Base-by-base conservation (phyloP, 1,140 invertebrate genomes). In the Rhopalosiphum maidis region DNA sequence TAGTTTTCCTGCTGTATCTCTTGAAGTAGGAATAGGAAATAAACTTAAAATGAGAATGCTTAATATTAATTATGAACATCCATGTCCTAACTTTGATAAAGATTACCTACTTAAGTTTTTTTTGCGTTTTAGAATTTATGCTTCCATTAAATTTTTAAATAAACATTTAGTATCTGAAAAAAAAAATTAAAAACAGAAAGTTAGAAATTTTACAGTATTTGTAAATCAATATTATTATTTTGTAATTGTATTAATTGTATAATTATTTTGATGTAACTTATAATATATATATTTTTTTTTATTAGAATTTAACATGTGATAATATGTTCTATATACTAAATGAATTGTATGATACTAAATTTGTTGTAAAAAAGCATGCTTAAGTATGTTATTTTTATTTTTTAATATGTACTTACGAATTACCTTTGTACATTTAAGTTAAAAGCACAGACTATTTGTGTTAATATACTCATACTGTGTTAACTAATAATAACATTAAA, bases 111-210 rank as follows among this genome's bases (percentile, higher is more conserved):
- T 82, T 4, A 37, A 82, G 43, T n/a, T 82, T 82, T 82, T 35
- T 82, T 82, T 82, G n/a, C 77, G 82, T 37, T 83, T 83, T 83
- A 41, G 82, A 83, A 83, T 83, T 83, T 83, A 83, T 83, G 82
- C 82, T 41, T 83, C 22, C 23, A 41, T 37, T 37, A 83, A 41
- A 83, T 83, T 41, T 83, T 83, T 41, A 37, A 83, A 83, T 23
- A 35, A 15, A 82, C 68, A 82, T 82, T 82, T 82, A 82, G 68
- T 82, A 82, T 82, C 68, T 35, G 68, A n/a, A 82, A 82, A 82
- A 35, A 77, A 35, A 35, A 82, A 77, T 35, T 35, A 18, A 83
- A 83, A 83, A 83, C 18, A 23, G 37, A 41, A 83, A 83, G 8
- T 83, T 41, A 41, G 37, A 21, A 83, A 83, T 83, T 83, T 41